Evolutionary conservation across 2,113 vertebrate genomes (phyloP), one percentile per base, ranked within the genome.

Genomic region (Scytalopus superciliaris): DNA sequence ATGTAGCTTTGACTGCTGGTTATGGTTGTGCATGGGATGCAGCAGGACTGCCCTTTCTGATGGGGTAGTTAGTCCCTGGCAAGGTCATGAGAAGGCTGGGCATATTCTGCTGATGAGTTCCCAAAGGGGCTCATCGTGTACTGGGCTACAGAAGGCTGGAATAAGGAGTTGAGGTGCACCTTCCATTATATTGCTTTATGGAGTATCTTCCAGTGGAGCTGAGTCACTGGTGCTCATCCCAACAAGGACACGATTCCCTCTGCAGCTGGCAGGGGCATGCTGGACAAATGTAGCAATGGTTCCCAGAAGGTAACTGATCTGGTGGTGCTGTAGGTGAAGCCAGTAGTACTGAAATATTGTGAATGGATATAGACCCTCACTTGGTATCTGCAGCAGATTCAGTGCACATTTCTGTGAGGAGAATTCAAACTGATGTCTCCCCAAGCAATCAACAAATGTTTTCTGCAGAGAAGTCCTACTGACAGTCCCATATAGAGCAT

Each of bases 51-150:
- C 14, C 16, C 14, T 53, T 60, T 60, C 27, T 66, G 19, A 6
- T 3, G 25, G 35, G 13, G 23, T 19, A 47, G n/a, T 33, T 69
- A 52, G 15, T 18, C 67, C 9, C 75, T 60, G 40, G 17, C 23
- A 63, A 50, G 40, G 18, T 47, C n/a, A 7, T 0, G 2, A 80
- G 21, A 59, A n/a, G 16, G 10, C 35, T 39, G 23, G 14, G 24
- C 7, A n/a, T 1, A 3, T 27, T 84, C 44, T 35, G 13, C 39
- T 70, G 31, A 14, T 2, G 10, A 39, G n/a, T 24, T 77, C 42
- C 30, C 1, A 0, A 35, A 45, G 24, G 12, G 5, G 8, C 6
- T 84, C 8, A 12, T 52, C 4, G 2, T 19, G 63, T n/a, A 37
- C 5, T 5, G 8, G 5, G 11, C 12, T 75, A 27, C 19, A 47